Evolutionary conservation across 2,888 invertebrate genomes (phyloP), one percentile per base, ranked within the genome.

Genomic region (Beris chalybata): DNA sequence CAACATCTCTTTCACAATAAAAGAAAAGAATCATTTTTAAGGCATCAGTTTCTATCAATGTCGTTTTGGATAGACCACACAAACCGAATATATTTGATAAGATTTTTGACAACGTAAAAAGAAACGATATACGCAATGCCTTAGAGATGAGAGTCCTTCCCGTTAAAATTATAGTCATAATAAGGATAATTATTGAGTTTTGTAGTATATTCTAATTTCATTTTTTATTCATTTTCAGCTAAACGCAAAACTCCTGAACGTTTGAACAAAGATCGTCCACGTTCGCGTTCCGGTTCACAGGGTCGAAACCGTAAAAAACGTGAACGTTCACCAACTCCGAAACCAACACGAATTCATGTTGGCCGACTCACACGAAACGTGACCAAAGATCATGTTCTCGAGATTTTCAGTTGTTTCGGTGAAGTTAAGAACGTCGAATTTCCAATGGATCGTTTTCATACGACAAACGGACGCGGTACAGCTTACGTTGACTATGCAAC

Each of bases 401-500:
- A 97, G 81, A 96, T 97, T 74, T 97, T 97, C 77, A 87, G 91
- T n/a, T 88, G 89, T 7, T 94, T 93, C 74, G 94, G 94, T 12
- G 85, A 85, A 63, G 89, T 98, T 1, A 95, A 95, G 79, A 84
- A 86, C 74, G 89, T 97, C 0, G 97, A 98, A 76, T 92, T 95
- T 77, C 93, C 94, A 0, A 85, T 87, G 70, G 97, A 98, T 76
- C 88, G 96, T 71, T 83, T 90, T 65, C 97, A 98, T 80, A 88
- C 90, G 0, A 90, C 92, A 76, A 87, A 93, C 72, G 92, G 93
- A n/a, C 87, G 93, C 32, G 96, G 97, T 1, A 93, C 93, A 80
- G 96, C 95, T 11, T 98, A 97, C 79, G 92, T 99, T 3, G 98
- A 99, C 76, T 99, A 92, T 81, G 90, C 88, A 71, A 93, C 89